Evolutionary conservation across 30 jellyfish, hydroid and myxozoan species (phyloP), one percentile per base, ranked within the genome.

Genomic region (Phacellophora camtschatica): DNA sequence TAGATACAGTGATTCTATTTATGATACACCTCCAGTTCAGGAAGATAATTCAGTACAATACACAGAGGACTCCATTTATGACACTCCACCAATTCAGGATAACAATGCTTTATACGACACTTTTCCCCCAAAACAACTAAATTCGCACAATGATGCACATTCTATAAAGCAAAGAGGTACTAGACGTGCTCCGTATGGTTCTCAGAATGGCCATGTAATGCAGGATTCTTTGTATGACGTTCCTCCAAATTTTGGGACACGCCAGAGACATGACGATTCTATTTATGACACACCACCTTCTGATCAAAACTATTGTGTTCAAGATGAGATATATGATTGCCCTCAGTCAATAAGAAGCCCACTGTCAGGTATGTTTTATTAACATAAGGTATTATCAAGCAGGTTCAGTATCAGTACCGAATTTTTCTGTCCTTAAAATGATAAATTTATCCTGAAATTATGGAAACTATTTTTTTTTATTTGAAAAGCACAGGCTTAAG

Each of bases 21-120:
- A 49, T 18, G 85, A 72, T 50, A 15, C 46, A 4, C 85, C 85
- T 48, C 74, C 85, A 4, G 15, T 20, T 11, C 66, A 50, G 10
- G 54, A 43, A 8, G 19, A 29, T 45, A 81, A n/a, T 35, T 43
- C 82, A 2, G 5, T 28, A 5, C 49, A 36, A 19, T 39, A 27
- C 15, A 12, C 24, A 30, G 71, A 45, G n/a, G 88, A 57, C 50
- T 41, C 76, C 2, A 50, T 80, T 30, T 80, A 80, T 25, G 91
- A 80, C 54, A 30, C 70, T 16, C 91, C 91, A 61, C 91, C 91
- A 5, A 12, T 46, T 34, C 77, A 33, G 13, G 34, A 50, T 33
- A 13, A 31, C 30, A 19, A 55, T 1, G 7, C 51, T 7, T 39
- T 39, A 13, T 46, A 46, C 20, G 20, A 28, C 3, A 0, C 61